Evolutionary conservation across 2,888 invertebrate genomes (phyloP).

Genomic region (Cephonodes hylas): DNA sequence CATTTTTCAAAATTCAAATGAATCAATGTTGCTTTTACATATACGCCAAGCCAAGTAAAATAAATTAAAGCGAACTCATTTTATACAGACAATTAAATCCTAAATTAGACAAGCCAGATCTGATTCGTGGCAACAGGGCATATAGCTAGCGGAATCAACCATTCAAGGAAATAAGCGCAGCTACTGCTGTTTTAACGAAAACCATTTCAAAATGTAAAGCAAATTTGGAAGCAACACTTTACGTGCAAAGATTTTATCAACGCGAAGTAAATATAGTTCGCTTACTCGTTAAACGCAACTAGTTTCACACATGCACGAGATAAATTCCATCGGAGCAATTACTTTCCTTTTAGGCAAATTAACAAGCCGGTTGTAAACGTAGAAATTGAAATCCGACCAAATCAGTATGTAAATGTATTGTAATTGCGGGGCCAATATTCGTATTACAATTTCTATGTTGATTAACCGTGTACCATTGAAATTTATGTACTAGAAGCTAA

Average conservation of each 20-base stretch:
- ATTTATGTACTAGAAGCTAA: slow-evolving; percentile 10
- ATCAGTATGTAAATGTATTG: slow-evolving; percentile 77
- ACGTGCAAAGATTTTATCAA: slow-evolving; percentile 13
- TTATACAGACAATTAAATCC: too few species aligned
- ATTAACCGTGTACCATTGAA: slow-evolving; percentile 55
- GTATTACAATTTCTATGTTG: slow-evolving; percentile 70
- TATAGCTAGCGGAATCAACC: too few species aligned
- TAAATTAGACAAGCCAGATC: too few species aligned
- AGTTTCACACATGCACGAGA: slow-evolving; percentile 39
- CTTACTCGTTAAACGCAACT: slow-evolving; percentile 13
- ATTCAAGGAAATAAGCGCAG: too few species aligned
- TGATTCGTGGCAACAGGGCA: too few species aligned
- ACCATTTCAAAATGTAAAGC: not conserved
- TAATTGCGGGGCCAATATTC: slow-evolving; percentile 72
- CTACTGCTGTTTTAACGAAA: too few species aligned
- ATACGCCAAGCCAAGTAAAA: too few species aligned
- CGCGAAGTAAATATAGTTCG: slow-evolving; percentile 14
- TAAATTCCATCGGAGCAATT: slow-evolving; percentile 64
- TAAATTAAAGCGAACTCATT: too few species aligned
- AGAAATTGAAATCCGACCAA: slow-evolving; percentile 71
- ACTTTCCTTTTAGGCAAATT: slow-evolving; percentile 77
- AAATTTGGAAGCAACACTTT: not conserved
- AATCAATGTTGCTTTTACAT: too few species aligned
- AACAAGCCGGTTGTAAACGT: slow-evolving; percentile 64
- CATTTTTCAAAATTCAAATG: too few species aligned